phyloP scores from a whole-genome alignment of 1,140 invertebrate species.

The Agrilus planipennis region DNA sequence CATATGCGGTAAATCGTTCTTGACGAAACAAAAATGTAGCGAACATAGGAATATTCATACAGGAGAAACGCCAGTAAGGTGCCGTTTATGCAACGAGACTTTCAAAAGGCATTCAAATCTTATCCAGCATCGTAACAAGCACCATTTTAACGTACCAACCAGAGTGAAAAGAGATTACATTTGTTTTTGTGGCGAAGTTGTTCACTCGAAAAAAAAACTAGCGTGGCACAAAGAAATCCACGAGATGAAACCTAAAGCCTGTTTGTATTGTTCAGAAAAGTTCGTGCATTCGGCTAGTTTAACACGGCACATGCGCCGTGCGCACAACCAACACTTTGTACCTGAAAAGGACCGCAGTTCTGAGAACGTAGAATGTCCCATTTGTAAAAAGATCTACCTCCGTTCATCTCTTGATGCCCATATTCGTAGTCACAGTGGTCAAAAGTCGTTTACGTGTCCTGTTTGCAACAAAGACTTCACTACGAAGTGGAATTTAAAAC shows the following conservation, averaged over 20 bases:
- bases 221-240: conserved; percentile 78
- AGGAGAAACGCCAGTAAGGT: conserved; percentile 68
- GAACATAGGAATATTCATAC: conserved; percentile 75
- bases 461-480: conserved; percentile 76
- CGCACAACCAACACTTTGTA: conserved; percentile 66
- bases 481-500: conserved; percentile 79
- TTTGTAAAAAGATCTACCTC: conserved; percentile 69
- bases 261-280: conserved; percentile 68
- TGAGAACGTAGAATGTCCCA: conserved; percentile 65
- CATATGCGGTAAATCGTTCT: conserved; percentile 69
- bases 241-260: conserved; percentile 68
- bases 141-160: conserved; percentile 52
- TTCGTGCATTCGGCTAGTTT: conserved; percentile 72
- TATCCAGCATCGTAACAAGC: conserved; percentile 66
- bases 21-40: conserved; percentile 62
- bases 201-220: conserved; percentile 70
- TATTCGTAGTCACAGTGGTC: conserved; percentile 62
- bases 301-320: conserved; percentile 67
- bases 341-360: conserved; percentile 44
- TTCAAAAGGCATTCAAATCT: conserved; percentile 76
- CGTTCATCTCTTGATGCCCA: conserved; percentile 68
- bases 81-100: conserved; percentile 66
- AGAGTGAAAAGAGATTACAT: conserved; percentile 66
- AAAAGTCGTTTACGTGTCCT: conserved; percentile 62
- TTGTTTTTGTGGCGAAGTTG: conserved; percentile 69